Conservation (phyloP, 2,113 vertebrate genomes). For the Mobula hypostoma region DNA sequence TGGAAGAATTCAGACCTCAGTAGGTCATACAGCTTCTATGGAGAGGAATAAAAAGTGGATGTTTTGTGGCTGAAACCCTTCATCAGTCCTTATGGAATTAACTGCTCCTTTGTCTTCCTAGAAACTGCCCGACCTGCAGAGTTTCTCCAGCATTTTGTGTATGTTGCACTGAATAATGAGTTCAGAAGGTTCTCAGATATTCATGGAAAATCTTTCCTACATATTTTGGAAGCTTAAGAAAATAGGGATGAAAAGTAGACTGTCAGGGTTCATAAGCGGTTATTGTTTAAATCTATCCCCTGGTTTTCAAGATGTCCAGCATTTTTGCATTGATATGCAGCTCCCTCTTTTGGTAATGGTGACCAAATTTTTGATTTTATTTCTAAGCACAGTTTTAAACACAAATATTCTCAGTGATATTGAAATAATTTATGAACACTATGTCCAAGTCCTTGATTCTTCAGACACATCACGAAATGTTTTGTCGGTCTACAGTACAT, state of each 20-base stretch:
- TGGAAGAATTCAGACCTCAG: too few species aligned
- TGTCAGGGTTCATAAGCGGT: not conserved
- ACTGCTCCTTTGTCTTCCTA: too few species aligned
- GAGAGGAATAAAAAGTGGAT: too few species aligned
- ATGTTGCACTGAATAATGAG: not conserved
- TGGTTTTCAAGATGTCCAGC: not conserved
- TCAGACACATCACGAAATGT: not conserved
- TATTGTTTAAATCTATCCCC: not conserved
- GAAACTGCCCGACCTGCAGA: too few species aligned
- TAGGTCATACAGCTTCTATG: too few species aligned
- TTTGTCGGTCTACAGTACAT: not conserved
- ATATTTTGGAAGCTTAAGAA: not conserved
- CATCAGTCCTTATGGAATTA: too few species aligned
- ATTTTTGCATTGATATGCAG: not conserved
- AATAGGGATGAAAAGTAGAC: not conserved
- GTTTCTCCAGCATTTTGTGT: too few species aligned
- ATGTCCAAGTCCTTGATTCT: not conserved
- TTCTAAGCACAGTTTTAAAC: not conserved
- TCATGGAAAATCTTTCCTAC: not conserved
- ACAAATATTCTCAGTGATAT: not conserved
- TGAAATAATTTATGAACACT: not conserved
- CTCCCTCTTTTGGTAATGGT: not conserved
- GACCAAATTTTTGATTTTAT: not conserved
- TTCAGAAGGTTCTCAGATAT: not conserved
- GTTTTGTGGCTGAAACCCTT: too few species aligned